Evolutionary conservation across 2,888 invertebrate genomes (phyloP), one percentile per base, ranked within the genome.

Genomic region (Mesorhabditis spiculigera): DNA sequence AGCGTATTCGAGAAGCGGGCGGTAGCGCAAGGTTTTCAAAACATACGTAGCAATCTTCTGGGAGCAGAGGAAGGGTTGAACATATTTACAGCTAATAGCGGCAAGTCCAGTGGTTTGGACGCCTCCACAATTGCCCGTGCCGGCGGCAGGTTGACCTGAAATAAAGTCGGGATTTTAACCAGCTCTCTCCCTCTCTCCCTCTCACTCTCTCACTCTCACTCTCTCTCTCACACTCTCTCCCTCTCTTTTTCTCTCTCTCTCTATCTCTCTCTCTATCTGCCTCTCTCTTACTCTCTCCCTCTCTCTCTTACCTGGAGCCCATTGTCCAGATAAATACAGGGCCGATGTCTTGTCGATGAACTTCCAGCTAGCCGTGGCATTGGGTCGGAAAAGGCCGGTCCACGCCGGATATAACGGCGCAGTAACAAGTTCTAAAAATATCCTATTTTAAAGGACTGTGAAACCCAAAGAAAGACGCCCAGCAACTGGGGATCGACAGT

Each of bases 31-130:
- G 28, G 28, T 50, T 50, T 50, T 50, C 8, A 13, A 50, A 50
- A 50, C 58, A 2, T 13, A 50, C 58, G 58, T 13, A n/a, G 58
- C 58, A 50, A 50, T 50, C 58, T 50, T 50, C n/a, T 50, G 58
- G 8, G 58, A 50, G 58, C 58, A 50, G 58, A 50, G 58, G 58
- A 50, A 50, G 58, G 58, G 58, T 50, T 50, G 58, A 50, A n/a
- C 8, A 50, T 50, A 50, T 50, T 50, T 10, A 50, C 58, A 50
- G 8, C 58, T n/a, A n/a, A 50, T 10, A 10, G 58, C 58, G n/a
- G n/a, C 10, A 50, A 13, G n/a, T 50, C 58, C 58, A 3, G 8
- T 13, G 8, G 58, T 13, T 13, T n/a, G 58, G n/a, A 50, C n/a
- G 10, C 10, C 58, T 50, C 58, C 58, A 50, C 58, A 50, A 50